Base-by-base conservation (phyloP, 2,888 invertebrate species). In the Neuroscelio doddi region DNA sequence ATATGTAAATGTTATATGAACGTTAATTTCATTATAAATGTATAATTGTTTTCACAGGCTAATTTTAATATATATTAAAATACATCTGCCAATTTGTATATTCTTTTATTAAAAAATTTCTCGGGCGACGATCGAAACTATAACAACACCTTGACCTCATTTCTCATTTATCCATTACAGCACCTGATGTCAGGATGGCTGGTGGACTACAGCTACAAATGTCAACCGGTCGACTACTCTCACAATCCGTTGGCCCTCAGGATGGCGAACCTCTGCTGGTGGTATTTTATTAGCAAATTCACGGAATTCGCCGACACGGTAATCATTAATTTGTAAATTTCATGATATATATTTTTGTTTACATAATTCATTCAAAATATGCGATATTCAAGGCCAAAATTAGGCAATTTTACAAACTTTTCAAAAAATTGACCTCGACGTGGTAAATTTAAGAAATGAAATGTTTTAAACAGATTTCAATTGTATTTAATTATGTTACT, bases 171-270 rank as follows among this genome's bases (percentile, higher is more conserved):
- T 52, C 15, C 27, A 81, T 87, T 86, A n/a, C 87, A 95, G 95
- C 94, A 95, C 85, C 85, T 95, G 76, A 92, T 93, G 90, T 92
- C 94, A 21, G 97, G 97, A 49, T 97, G 97, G 97, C 90, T 95
- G 82, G 90, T 89, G 67, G 94, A 95, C 80, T 97, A 97, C 88
- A 96, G 94, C 81, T 90, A 93, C 73, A 90, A 92, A 70, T 97
- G 97, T 81, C 95, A 97, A 85, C 96, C 96, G 0, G 96, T 97
- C 17, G 97, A 97, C 86, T 97, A 97, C 86, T 94, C 95, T 21
- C 90, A 91, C 77, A 92, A 91, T 77, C 92, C 88, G 0, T 82
- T 82, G 45, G 84, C 84, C 32, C 86, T 87, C 45, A 87, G 94
- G 91, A 95, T 95, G 94, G 90, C 93, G 46, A 90, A 90, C 69